Evolutionary conservation across 2,888 invertebrate species (phyloP).

Genomic region (Hylaea fasciaria): DNA sequence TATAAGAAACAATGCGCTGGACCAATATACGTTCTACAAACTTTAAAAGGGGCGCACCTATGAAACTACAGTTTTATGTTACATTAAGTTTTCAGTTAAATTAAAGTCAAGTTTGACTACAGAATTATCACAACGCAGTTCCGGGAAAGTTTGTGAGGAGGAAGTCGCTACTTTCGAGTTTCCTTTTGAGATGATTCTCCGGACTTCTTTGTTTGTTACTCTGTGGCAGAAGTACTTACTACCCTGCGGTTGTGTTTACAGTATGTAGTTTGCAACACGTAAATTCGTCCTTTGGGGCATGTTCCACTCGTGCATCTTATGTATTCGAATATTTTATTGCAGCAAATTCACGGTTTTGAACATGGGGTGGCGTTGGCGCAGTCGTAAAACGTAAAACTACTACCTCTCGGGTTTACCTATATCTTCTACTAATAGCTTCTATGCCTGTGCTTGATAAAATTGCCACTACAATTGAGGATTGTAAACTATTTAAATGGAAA

Average conservation of each 20-base stretch:
- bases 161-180: no score
- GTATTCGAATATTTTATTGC: conserved; percentile 42
- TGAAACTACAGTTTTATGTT: no score
- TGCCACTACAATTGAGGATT: neutral
- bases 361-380: conserved; percentile 10
- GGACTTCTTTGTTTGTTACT: conserved; percentile 17
- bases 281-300: conserved; percentile 45
- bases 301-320: conserved; percentile 38
- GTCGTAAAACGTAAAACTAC: neutral
- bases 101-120: no score
- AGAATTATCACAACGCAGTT: no score
- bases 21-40: no score
- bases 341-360: conserved; percentile 38
- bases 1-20: no score
- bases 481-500: no score
- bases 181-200: no score
- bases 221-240: neutral
- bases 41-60: no score
- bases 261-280: conserved; percentile 41
- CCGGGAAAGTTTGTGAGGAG: no score
- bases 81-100: no score
- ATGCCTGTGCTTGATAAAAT: neutral
- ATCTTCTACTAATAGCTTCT: neutral
- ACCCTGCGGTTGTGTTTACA: conserved; percentile 30
- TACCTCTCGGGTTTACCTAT: neutral